Conservation (phyloP, 2,797 vertebrate genomes). For the Sus cebifrons region DNA sequence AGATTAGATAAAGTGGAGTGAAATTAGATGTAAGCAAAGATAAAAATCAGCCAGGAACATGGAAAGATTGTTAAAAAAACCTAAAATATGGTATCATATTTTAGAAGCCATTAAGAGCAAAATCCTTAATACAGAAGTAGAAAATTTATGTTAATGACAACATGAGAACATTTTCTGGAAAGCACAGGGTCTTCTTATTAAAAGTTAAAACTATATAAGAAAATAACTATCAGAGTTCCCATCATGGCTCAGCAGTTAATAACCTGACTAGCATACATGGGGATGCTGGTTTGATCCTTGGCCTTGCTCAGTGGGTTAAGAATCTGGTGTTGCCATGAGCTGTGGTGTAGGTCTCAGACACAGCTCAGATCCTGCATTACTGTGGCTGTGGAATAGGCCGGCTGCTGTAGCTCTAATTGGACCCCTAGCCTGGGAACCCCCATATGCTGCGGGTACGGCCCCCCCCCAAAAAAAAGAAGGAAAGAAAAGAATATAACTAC, state of each 20-base stretch:
- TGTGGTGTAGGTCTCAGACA: too few species aligned
- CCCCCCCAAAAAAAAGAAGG: too few species aligned
- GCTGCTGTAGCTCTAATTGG: too few species aligned
- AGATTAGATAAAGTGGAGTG: background rate
- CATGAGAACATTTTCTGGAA: background rate
- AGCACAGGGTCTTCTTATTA: background rate
- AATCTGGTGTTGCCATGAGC: too few species aligned
- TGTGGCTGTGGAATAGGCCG: too few species aligned
- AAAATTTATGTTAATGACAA: background rate
- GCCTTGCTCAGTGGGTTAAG: too few species aligned
- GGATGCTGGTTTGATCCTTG: too few species aligned
- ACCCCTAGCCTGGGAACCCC: too few species aligned
- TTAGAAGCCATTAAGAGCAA: background rate
- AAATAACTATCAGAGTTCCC: background rate
- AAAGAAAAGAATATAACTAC: background rate
- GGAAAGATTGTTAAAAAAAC: background rate
- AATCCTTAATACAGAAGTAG: background rate
- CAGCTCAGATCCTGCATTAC: too few species aligned
- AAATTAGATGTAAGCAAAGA: background rate
- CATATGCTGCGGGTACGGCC: too few species aligned
- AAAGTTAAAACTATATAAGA: background rate
- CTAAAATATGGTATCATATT: background rate
- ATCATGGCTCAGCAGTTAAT: too few species aligned
- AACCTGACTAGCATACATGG: too few species aligned
- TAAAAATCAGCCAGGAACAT: background rate